phyloP scores from a whole-genome alignment of 2,888 invertebrate species.

The Omphaloscelis lunosa region DNA sequence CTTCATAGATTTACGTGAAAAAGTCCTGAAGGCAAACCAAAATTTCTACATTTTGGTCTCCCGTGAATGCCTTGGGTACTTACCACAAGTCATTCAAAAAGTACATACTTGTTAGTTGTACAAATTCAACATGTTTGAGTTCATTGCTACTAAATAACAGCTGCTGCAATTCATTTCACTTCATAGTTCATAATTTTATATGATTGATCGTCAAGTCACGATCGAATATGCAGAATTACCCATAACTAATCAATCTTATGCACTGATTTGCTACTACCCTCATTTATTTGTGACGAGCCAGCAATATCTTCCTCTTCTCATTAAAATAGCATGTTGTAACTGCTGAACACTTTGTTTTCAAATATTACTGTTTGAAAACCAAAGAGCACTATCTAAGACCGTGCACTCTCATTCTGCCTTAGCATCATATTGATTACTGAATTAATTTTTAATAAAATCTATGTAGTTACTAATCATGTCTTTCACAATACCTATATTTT shows the following conservation, averaged over 20 bases:
- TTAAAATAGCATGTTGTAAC: too few relatives aligned
- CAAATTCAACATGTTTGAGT: conserved; percentile 30
- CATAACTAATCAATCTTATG: too few relatives aligned
- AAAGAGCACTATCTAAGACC: fast-evolving
- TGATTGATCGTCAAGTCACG: background rate
- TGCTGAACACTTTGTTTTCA: background rate
- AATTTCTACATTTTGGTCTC: background rate
- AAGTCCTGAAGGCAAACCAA: background rate
- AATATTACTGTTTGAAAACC: background rate
- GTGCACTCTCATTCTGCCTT: background rate
- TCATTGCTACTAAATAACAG: conserved; percentile 14
- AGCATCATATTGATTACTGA: background rate
- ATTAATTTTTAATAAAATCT: background rate
- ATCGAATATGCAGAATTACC: background rate
- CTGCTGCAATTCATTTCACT: conserved; percentile 6
- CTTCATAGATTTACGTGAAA: background rate
- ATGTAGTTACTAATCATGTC: background rate
- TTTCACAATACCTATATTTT: background rate
- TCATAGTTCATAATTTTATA: background rate
- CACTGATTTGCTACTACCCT: conserved; percentile 36
- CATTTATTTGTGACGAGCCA: background rate
- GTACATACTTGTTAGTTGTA: conserved; percentile 3
- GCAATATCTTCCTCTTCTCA: background rate
- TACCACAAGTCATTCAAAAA: background rate
- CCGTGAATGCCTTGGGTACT: background rate